Evolutionary conservation across 2,888 invertebrate species (phyloP).

Genomic region (Rhorus exstirpatorius): DNA sequence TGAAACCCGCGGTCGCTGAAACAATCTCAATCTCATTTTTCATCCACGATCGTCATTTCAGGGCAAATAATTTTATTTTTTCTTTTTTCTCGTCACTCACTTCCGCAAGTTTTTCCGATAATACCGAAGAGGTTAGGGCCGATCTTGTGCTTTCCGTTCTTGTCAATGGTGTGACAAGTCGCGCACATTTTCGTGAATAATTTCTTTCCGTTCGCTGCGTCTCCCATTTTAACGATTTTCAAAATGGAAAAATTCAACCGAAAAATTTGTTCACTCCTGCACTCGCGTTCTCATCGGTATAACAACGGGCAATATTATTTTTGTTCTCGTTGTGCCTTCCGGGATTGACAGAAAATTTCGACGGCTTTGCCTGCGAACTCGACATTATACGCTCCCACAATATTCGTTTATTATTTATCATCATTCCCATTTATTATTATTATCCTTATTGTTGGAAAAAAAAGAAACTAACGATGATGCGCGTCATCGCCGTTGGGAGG

Average conservation of each 20-base stretch:
- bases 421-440: no score
- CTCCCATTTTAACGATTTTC: constrained; percentile 87
- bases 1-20: constrained; percentile 86
- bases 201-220: constrained; percentile 90
- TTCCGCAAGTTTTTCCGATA: constrained; percentile 86
- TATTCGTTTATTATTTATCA: neutral
- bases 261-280: constrained; percentile 24
- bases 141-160: constrained; percentile 89
- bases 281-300: constrained; percentile 23
- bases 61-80: constrained; percentile 4
- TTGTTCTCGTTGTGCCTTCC: constrained; percentile 18
- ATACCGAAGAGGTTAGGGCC: constrained; percentile 91
- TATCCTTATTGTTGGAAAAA: no score
- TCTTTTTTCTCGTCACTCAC: constrained; percentile 73
- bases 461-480: no score
- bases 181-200: constrained; percentile 89
- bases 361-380: neutral
- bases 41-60: neutral
- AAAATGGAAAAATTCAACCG: neutral
- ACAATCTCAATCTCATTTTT: neutral
- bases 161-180: constrained; percentile 90
- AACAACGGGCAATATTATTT: constrained; percentile 11
- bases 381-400: neutral
- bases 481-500: neutral
- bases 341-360: constrained; percentile 56